Conservation (phyloP, 2,888 invertebrate genomes). For the Chloroclystis v-ata region DNA sequence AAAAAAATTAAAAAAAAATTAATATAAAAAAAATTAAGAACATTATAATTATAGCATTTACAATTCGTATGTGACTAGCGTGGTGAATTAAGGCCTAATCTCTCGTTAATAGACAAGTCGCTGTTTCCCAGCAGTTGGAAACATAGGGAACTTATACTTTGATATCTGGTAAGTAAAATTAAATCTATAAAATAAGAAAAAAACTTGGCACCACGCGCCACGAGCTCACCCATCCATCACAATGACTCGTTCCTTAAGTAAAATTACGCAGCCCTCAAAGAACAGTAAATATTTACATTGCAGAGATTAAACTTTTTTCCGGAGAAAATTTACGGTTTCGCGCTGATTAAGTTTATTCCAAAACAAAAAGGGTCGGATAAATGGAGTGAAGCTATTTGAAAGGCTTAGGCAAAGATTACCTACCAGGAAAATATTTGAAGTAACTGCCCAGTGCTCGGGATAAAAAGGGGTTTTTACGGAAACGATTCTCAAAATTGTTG, state of each 20-base stretch:
- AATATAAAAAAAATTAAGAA: no score
- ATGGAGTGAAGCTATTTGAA: background rate
- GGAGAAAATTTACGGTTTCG: slow-evolving; percentile 1
- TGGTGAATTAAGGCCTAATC: no score
- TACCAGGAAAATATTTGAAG: background rate
- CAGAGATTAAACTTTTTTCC: background rate
- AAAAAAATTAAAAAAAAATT: no score
- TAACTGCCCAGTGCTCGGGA: background rate
- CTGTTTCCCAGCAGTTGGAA: no score
- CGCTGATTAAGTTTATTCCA: background rate
- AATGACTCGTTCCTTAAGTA: background rate
- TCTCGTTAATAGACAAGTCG: no score
- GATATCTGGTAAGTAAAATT: no score
- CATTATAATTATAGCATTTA: no score
- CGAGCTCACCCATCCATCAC: no score
- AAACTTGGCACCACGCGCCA: no score
- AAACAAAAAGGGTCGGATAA: slow-evolving; percentile 3
- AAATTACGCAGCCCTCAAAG: background rate
- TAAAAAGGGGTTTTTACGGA: background rate
- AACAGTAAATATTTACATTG: slow-evolving; percentile 3
- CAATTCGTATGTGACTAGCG: no score
- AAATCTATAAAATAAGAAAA: no score
- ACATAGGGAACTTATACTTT: no score
- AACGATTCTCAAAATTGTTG: background rate
- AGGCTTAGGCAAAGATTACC: background rate